phyloP scores from a whole-genome alignment of 2,797 vertebrate genomes.

The Oceanodroma leucorhoa region DNA sequence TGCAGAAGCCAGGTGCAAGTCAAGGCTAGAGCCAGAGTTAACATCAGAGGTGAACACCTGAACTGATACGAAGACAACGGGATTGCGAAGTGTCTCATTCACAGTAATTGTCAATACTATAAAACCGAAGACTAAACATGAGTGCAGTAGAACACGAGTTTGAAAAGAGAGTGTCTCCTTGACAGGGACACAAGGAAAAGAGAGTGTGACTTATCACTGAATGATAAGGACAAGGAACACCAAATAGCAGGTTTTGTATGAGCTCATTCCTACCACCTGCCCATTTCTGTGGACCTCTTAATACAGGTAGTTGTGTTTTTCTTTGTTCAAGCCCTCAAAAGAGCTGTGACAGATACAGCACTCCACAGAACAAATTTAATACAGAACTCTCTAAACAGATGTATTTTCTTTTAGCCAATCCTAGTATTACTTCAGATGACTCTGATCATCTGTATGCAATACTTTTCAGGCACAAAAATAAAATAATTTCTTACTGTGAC shows the following conservation, averaged over 20 bases:
- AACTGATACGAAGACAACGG: not conserved
- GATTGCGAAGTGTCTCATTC: not conserved
- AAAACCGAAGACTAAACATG: accelerated
- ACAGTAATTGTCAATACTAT: not conserved
- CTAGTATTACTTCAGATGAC: not conserved
- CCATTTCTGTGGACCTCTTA: not conserved
- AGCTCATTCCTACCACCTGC: not conserved
- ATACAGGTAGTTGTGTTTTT: not conserved
- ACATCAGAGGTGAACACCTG: not conserved
- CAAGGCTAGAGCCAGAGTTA: not conserved
- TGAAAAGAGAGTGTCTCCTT: not conserved
- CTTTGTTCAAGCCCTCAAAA: not conserved
- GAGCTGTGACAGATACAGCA: not conserved
- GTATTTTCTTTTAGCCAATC: not conserved
- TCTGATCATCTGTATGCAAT: not conserved
- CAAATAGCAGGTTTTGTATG: not conserved
- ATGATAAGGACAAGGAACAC: not conserved
- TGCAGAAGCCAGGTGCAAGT: not conserved
- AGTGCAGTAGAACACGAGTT: not conserved
- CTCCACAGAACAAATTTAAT: not conserved
- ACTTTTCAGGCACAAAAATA: not conserved
- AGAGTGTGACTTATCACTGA: not conserved
- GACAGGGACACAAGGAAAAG: not conserved
- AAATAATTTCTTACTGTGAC: not conserved
- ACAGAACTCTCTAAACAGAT: not conserved